These are phyloP conservation scores for Micrasema longulum DNA, from an alignment of 1,140 invertebrate species.

Conservation along the genomic window DNA sequence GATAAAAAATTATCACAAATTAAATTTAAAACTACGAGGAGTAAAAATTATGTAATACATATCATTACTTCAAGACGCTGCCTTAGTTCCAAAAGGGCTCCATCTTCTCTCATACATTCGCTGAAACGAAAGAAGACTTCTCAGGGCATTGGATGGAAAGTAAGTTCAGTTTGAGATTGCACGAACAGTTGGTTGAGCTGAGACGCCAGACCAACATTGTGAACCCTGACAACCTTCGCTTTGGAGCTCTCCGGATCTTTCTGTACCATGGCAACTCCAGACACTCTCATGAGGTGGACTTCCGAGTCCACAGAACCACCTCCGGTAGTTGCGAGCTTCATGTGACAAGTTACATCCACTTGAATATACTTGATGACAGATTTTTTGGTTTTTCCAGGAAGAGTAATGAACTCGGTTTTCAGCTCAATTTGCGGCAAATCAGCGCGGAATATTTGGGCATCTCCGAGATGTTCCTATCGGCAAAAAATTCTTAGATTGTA, in stretches of 20 bases:
- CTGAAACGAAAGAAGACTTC: conserved; percentile 13
- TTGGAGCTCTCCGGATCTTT: conserved; percentile 67
- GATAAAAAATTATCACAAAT: conserved; percentile 1
- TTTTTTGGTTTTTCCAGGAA: conserved; percentile 61
- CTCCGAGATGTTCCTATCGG: conserved; percentile 68
- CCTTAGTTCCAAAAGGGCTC: background rate
- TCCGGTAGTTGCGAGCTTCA: conserved; percentile 70
- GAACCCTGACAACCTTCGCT: conserved; percentile 71
- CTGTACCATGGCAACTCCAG: conserved; percentile 74
- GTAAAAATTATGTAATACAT: conserved; percentile 19
- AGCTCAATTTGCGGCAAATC: conserved; percentile 74
- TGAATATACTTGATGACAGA: conserved; percentile 74
- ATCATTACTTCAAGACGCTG: conserved; percentile 12
- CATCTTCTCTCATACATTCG: conserved; percentile 11
- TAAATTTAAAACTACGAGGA: no score
- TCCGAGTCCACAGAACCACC: conserved; percentile 69
- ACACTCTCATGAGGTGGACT: conserved; percentile 73
- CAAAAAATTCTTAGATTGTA: conserved; percentile 21
- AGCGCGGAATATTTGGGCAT: conserved; percentile 73
- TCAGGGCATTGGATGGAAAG: conserved; percentile 70
- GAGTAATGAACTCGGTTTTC: conserved; percentile 69
- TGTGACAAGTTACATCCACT: conserved; percentile 75
- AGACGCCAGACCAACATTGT: conserved; percentile 75
- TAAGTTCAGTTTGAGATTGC: conserved; percentile 72
- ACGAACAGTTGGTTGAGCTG: conserved; percentile 74